These are phyloP conservation scores for Lucinisca nassula DNA, from an alignment of 2,888 invertebrate genomes.

Conservation along the genomic window DNA sequence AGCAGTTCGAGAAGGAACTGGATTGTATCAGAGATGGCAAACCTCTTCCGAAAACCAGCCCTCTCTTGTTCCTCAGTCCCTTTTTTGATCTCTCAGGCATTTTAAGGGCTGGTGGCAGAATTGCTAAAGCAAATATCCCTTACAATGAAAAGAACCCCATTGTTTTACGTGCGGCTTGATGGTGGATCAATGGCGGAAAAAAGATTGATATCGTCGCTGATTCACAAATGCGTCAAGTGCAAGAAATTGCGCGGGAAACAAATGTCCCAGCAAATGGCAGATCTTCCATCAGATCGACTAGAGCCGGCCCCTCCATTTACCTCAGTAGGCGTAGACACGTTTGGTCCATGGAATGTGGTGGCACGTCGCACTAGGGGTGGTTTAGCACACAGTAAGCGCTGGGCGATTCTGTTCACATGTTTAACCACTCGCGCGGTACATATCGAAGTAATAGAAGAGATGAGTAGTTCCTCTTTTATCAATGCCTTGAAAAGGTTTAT, in stretches of 20 bases:
- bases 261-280: background rate
- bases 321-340: background rate
- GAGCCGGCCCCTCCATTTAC: background rate
- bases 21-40: background rate
- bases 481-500: constrained; percentile 49
- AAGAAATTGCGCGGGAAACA: background rate
- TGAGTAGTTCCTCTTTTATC: constrained; percentile 47
- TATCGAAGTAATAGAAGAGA: constrained; percentile 48
- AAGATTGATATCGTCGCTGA: background rate
- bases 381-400: background rate
- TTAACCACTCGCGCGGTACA: constrained; percentile 38
- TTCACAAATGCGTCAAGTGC: background rate
- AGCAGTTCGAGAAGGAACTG: background rate
- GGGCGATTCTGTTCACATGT: constrained; percentile 32
- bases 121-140: background rate
- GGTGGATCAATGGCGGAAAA: background rate
- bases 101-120: background rate
- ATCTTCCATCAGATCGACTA: background rate
- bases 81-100: background rate
- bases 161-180: background rate
- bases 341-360: background rate
- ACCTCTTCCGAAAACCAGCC: background rate
- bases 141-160: background rate
- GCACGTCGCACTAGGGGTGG: background rate
- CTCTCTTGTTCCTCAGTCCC: background rate